Base-by-base conservation (phyloP, 2,888 invertebrate genomes). In the Eumacrocentrus americanus region DNA sequence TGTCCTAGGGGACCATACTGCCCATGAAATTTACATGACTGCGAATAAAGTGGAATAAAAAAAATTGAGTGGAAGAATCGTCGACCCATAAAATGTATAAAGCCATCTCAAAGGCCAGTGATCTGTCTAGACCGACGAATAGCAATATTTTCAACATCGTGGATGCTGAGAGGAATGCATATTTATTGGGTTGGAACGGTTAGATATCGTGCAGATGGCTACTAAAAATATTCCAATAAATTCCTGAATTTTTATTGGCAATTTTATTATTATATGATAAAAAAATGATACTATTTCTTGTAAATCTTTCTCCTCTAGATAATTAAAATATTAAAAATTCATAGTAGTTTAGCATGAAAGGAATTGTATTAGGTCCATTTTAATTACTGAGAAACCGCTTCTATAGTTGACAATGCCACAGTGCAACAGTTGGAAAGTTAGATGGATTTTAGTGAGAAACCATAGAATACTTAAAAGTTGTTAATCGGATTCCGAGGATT, bases 401-500 rank as follows among this genome's bases (percentile, higher is more conserved):
- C n/a, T n/a, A n/a, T n/a, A n/a, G n/a, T n/a, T n/a, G n/a, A n/a
- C n/a, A n/a, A n/a, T n/a, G n/a, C n/a, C n/a, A n/a, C n/a, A n/a
- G n/a, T n/a, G n/a, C n/a, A n/a, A n/a, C n/a, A n/a, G n/a, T n/a
- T n/a, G n/a, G n/a, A n/a, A n/a, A n/a, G n/a, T n/a, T n/a, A n/a
- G n/a, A n/a, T n/a, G n/a, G n/a, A n/a, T n/a, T n/a, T n/a, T n/a
- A n/a, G n/a, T n/a, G n/a, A n/a, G n/a, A n/a, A n/a, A n/a, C n/a
- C n/a, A n/a, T n/a, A n/a, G n/a, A n/a, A n/a, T n/a, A n/a, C n/a
- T n/a, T n/a, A n/a, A n/a, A n/a, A n/a, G n/a, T n/a, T n/a, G n/a
- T n/a, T 65, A 67, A 67, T 73, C 70, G 12, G 69, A 71, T 60
- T 70, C 70, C 2, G 70, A 70, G 16, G 67, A 68, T 61, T 72